Conservation (phyloP, 2,888 invertebrate genomes). For the Lepidochitona cinerea region DNA sequence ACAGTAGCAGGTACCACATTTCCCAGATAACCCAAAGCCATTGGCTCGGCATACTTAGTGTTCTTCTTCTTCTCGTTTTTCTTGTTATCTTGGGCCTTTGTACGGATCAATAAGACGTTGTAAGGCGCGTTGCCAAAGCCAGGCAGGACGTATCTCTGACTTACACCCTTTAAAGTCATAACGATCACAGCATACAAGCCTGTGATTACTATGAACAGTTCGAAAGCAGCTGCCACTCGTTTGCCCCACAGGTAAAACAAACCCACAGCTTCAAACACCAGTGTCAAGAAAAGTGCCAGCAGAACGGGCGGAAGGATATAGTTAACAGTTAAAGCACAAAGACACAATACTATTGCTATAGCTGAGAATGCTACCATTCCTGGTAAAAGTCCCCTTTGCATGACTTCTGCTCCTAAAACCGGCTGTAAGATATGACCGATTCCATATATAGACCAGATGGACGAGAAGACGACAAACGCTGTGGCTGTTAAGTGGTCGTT, state of each 20-base stretch:
- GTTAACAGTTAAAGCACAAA: slow-evolving; percentile 46
- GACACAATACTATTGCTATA: slow-evolving; percentile 38
- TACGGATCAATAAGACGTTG: slow-evolving; percentile 43
- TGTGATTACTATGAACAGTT: slow-evolving; percentile 44
- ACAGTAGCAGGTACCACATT: slow-evolving; percentile 45
- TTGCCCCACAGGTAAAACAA: slow-evolving; percentile 43
- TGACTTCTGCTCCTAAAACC: slow-evolving; percentile 15
- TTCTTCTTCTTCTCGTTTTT: slow-evolving; percentile 46
- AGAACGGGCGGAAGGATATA: slow-evolving; percentile 50
- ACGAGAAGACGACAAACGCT: slow-evolving; percentile 45
- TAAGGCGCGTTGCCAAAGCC: slow-evolving; percentile 50
- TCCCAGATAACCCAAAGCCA: slow-evolving; percentile 52
- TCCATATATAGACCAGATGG: slow-evolving; percentile 45
- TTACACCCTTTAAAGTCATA: slow-evolving; percentile 50
- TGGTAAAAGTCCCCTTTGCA: slow-evolving; percentile 35
- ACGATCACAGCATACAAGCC: slow-evolving; percentile 47
- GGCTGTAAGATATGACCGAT: slow-evolving; percentile 35
- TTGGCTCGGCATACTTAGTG: slow-evolving; percentile 50
- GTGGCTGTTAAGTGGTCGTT: slow-evolving; percentile 49
- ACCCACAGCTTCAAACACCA: slow-evolving; percentile 48
- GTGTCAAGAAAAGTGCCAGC: slow-evolving; percentile 38
- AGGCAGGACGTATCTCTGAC: slow-evolving; percentile 49
- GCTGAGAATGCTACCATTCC: slow-evolving; percentile 44
- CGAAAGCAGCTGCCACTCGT: slow-evolving; percentile 46
- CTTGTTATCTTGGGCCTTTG: slow-evolving; percentile 30